Base-by-base conservation (phyloP, 2,888 invertebrate genomes). In the Melinaea marsaeus region DNA sequence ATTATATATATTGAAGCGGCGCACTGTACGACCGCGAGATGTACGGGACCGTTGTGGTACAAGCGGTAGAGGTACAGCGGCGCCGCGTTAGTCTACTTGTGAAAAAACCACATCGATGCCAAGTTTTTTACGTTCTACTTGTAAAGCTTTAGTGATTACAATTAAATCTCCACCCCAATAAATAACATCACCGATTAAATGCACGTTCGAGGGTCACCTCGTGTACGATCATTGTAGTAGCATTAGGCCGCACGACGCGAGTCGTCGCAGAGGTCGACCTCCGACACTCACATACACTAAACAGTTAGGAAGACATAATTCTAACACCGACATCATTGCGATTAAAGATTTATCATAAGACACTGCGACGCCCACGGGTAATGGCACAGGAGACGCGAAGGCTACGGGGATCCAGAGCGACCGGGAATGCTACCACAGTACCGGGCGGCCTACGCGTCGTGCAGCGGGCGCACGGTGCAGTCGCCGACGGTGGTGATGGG, bases 401-500 rank as follows among this genome's bases (percentile, higher is more conserved):
- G 47, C 46, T 62, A 22, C 42, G 42, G 42, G 42, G 42, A 42
- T 42, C 11, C 42, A 42, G 55, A 58, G 57, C 67, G 62, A 65
- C 65, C 61, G 60, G 48, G 69, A 79, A 85, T 80, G 85, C 85
- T 83, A 83, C 85, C 81, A 84, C 84, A 84, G 42, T 9, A 42
- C 2, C 71, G 71, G 60, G 70, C 78, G 69, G 72, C 75, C 81
- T 89, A 87, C 79, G 88, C 77, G 71, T 87, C 86, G 68, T 89
- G 88, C 0, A 91, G 84, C 0, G 91, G 90, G 63, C 91, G 76
- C 71, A 91, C 90, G 62, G 91, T 91, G 72, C 91, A 91, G 70
- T 91, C 91, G 2, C 91, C 91, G 1, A 91, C 88, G 0, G 88
- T 90, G 2, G 88, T 86, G 65, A 91, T 90, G 2, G 89, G 87